A percentile compares a stretch with the other conserved stretches of the same genome.
Conservation (phyloP, 2,797 vertebrate genomes). For the Aphelocoma californica region DNA sequence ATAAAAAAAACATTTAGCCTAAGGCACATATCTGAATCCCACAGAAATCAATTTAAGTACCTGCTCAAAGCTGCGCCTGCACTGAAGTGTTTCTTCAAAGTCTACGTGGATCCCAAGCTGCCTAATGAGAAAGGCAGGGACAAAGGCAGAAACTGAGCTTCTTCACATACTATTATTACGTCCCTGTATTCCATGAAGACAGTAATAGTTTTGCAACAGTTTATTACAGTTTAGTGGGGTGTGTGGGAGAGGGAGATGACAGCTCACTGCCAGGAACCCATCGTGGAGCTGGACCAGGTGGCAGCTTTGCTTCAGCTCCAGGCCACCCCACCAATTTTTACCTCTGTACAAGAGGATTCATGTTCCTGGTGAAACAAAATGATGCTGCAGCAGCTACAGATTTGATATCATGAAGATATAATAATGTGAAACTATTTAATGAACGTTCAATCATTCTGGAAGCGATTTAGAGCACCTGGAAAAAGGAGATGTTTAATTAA, state of each 20-base stretch:
- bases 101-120: neutral
- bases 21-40: neutral
- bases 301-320: neutral
- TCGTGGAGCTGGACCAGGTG: fast-evolving
- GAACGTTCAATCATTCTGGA: fast-evolving
- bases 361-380: neutral
- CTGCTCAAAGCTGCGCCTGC: neutral
- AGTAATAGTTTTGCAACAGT: neutral
- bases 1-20: neutral
- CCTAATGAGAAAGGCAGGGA: neutral
- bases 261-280: neutral
- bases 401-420: neutral
- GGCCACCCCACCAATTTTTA: neutral
- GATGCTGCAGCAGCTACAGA: neutral
- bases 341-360: neutral
- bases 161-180: neutral
- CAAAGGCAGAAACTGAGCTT: neutral
- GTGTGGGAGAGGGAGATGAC: neutral
- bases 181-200: neutral
- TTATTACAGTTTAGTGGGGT: neutral
- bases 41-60: neutral
- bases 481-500: neutral
- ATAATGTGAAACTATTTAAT: neutral
- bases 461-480: neutral
- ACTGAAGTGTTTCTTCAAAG: neutral